Percentiles rank a stretch among this genome's conserved stretches.
Evolutionary conservation across 2,113 vertebrate genomes (phyloP).

Genomic region (Formicarius rufipectus): DNA sequence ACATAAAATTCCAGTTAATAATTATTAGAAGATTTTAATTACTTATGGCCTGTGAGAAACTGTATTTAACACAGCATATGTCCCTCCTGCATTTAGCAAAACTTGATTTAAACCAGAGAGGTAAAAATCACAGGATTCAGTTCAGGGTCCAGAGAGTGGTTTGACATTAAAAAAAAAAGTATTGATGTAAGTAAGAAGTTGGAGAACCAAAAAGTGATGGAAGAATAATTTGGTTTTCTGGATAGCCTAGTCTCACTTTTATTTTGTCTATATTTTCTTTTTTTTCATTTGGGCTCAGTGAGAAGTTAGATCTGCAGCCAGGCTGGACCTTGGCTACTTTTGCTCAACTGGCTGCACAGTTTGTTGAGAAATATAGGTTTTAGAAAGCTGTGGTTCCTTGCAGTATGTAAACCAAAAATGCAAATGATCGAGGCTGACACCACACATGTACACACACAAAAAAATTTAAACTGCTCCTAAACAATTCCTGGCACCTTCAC

Average conservation of each 20-base stretch:
- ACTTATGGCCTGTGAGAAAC: background rate
- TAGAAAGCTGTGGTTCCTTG: background rate
- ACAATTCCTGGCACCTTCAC: background rate
- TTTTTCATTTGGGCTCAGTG: background rate
- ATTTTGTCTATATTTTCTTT: background rate
- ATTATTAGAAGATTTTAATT: background rate
- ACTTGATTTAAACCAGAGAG: background rate
- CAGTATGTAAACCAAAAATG: background rate
- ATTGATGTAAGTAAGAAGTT: background rate
- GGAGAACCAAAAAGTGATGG: background rate
- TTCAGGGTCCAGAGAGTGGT: background rate
- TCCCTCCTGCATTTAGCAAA: background rate
- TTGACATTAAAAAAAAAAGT: background rate
- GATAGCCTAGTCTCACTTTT: background rate
- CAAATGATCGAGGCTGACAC: background rate
- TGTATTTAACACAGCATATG: background rate
- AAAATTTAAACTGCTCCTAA: background rate
- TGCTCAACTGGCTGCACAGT: background rate
- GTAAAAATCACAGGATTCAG: background rate
- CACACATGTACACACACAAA: background rate
- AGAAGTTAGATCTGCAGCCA: background rate
- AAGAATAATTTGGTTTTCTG: background rate
- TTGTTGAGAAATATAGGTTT: background rate
- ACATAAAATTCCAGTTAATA: background rate
- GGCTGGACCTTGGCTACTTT: background rate